These are phyloP conservation scores for Vimba vimba DNA, from an alignment of 2,113 vertebrate genomes.

Conservation along the genomic window DNA sequence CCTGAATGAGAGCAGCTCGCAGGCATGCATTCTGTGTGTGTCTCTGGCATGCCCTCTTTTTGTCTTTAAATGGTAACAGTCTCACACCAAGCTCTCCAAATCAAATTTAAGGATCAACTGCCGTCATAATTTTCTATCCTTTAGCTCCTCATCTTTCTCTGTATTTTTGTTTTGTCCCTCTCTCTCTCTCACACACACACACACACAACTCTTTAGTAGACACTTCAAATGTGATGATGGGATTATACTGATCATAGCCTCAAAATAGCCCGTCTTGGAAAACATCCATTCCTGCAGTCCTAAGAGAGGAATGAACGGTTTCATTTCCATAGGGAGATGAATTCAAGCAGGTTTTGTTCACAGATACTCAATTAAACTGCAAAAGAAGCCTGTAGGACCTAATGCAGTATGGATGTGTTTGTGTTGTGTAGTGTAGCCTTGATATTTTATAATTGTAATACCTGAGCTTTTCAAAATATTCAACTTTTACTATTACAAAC, in stretches of 20 bases:
- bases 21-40: slow-evolving; percentile 39
- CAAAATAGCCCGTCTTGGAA: slow-evolving; percentile 12
- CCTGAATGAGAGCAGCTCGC: slow-evolving; percentile 37
- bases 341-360: not conserved
- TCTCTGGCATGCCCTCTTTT: slow-evolving; percentile 37
- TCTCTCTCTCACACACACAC: not conserved
- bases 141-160: not conserved
- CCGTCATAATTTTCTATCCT: not conserved
- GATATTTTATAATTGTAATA: not conserved
- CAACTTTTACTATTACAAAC: not conserved
- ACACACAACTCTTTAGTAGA: not conserved
- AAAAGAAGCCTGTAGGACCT: not conserved
- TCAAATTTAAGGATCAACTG: slow-evolving; percentile 4
- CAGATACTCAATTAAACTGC: not conserved
- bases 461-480: not conserved
- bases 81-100: slow-evolving; percentile 5
- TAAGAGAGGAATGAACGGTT: slow-evolving; percentile 6
- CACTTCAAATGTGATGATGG: slow-evolving; percentile 11
- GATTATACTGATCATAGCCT: slow-evolving; percentile 15
- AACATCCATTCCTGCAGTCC: slow-evolving; percentile 30
- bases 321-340: not conserved
- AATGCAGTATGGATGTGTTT: not conserved
- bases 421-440: not conserved
- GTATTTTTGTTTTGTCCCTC: not conserved
- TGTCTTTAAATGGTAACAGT: slow-evolving; percentile 60